Evolutionary conservation across 1,140 invertebrate species (phyloP).

Genomic region (Saccostrea glomerata): DNA sequence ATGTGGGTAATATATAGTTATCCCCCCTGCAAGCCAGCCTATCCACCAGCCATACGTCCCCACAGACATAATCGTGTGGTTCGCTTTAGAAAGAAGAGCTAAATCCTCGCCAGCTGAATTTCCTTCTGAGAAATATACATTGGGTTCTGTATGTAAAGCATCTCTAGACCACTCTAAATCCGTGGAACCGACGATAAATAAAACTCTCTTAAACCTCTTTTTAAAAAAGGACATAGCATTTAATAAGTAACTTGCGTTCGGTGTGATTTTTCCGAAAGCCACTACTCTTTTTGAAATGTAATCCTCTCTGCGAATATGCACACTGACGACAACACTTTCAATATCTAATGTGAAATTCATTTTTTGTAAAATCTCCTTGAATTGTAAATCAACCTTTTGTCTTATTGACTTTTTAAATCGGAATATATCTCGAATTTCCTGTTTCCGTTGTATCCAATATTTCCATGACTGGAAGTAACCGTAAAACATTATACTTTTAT

Average conservation of each 20-base stretch:
- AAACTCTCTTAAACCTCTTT: conserved; percentile 48
- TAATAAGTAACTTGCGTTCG: conserved; percentile 52
- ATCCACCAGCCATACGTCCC: conserved; percentile 74
- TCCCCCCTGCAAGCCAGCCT: conserved; percentile 68
- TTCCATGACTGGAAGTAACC: conserved; percentile 58
- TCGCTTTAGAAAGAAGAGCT: conserved; percentile 62
- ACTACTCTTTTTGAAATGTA: conserved; percentile 15
- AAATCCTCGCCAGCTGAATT: conserved; percentile 64
- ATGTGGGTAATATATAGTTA: conserved; percentile 68
- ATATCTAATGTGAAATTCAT: neutral
- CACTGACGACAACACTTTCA: conserved; percentile 51
- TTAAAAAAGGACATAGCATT: conserved; percentile 57
- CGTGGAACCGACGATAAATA: conserved; percentile 60
- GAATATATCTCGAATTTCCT: conserved; percentile 45
- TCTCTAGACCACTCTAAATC: conserved; percentile 52
- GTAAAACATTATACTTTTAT: conserved; percentile 16
- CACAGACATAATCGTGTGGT: conserved; percentile 72
- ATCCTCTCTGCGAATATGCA: conserved; percentile 65
- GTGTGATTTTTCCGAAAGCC: conserved; percentile 56
- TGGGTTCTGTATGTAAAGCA: conserved; percentile 37
- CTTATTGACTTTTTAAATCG: conserved; percentile 31
- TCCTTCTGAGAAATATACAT: conserved; percentile 40
- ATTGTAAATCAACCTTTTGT: neutral
- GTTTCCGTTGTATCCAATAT: conserved; percentile 52
- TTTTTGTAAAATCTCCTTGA: conserved; percentile 8